A percentile compares a stretch with the other conserved stretches of the same genome.
These are phyloP conservation scores for Rhynchotus rufescens DNA, from an alignment of 2,797 vertebrate species.

Conservation along the genomic window DNA sequence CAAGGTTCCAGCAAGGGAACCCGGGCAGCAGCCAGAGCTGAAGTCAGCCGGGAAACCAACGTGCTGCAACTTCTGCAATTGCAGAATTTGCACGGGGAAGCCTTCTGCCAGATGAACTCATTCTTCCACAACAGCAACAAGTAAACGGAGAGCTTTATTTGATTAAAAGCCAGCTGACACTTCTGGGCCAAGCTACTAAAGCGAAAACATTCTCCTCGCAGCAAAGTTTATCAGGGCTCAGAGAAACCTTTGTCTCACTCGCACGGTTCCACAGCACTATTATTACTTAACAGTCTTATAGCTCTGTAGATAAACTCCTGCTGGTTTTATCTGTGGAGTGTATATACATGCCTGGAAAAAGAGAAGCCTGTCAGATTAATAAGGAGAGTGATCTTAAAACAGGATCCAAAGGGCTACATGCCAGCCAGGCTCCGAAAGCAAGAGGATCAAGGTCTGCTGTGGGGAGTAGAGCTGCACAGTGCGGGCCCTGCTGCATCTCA, in stretches of 20 bases:
- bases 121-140: neutral
- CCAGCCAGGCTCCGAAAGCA: neutral
- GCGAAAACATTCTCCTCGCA: neutral
- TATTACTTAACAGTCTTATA: slow-evolving; percentile 59
- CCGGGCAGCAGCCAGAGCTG: neutral
- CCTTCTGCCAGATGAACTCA: neutral
- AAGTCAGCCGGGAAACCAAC: rapidly evolving
- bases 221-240: slow-evolving; percentile 33
- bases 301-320: slow-evolving; percentile 58
- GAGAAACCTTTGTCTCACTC: slow-evolving; percentile 19
- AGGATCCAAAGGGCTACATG: neutral
- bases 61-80: neutral
- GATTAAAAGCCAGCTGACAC: neutral
- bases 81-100: neutral
- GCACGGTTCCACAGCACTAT: neutral
- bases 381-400: neutral
- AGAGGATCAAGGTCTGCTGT: neutral
- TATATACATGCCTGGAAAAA: neutral
- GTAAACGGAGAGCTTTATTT: neutral
- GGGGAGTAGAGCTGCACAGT: neutral
- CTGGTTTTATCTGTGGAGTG: neutral
- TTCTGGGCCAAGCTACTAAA: neutral
- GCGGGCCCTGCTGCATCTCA: neutral
- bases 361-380: neutral
- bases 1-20: neutral